Evolutionary conservation across 2,888 invertebrate genomes (phyloP), one percentile per base, ranked within the genome.

Genomic region (Phalera bucephala): DNA sequence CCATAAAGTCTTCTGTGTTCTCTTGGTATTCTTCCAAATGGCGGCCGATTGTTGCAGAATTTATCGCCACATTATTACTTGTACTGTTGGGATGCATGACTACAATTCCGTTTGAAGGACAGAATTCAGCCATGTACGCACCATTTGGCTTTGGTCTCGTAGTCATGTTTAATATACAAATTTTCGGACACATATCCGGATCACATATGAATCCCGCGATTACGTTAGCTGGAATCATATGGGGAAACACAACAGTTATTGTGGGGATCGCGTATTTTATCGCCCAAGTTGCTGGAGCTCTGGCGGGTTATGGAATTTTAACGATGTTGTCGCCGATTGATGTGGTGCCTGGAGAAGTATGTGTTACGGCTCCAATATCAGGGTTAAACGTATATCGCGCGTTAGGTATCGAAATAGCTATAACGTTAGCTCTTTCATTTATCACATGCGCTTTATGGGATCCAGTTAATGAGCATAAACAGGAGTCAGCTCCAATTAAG

Each of bases 181-280:
- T 92, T 36, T 93, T 95, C 48, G 95, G 94, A 1, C 95, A 95
- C 63, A 91, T 96, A 30, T 95, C 95, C 17, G 95, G 94, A 13
- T 94, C 94, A 0, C 95, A 94, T 65, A 81, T 96, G 64, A 96
- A 96, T 76, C 96, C 96, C 0, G 92, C 93, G 0, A 94, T 96
- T 2, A 94, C 95, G 0, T 68, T 94, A 2, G 92, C 93, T 0
- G 91, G 94, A 0, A 81, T 92, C 1, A 70, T 94, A 23, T 87
- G 91, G 61, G 93, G 93, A 0, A 72, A 82, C 12, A 83, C 91
- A 21, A 86, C 91, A 1, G 67, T 92, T 0, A 72, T 90, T 28
- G 84, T 93, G 39, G 93, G 91, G 0, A 67, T 91, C 0, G 70
- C 92, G 6, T 96, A 95, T 63, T 54, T 93, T 0, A 61, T 92